phyloP scores from a whole-genome alignment of 2,113 vertebrate genomes.

The Saimiri boliviensis region DNA sequence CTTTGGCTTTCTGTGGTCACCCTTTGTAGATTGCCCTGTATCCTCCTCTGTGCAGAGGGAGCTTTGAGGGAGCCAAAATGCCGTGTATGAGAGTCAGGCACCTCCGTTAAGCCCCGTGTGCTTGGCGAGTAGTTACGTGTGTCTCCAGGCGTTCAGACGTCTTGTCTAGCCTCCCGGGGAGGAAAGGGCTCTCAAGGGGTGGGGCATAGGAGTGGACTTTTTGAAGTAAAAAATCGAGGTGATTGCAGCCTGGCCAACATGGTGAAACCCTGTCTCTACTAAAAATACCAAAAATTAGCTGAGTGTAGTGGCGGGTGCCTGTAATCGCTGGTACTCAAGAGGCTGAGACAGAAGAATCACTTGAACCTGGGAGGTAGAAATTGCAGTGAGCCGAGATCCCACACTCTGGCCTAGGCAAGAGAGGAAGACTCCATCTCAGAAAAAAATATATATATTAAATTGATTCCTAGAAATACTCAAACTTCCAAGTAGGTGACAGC shows the following conservation, averaged over 20 bases:
- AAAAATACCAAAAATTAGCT: too few relatives aligned
- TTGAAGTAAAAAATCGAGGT: background rate
- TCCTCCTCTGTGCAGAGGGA: background rate
- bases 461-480: background rate
- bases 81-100: background rate
- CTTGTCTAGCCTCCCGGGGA: background rate
- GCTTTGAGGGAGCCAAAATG: background rate
- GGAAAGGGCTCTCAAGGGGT: background rate
- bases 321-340: too few relatives aligned
- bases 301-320: fast-evolving
- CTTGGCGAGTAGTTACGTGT: background rate
- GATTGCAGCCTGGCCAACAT: background rate
- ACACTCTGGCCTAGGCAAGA: too few relatives aligned
- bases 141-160: background rate
- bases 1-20: background rate
- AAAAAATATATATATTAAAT: background rate
- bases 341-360: too few relatives aligned
- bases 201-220: background rate
- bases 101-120: background rate
- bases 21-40: too few relatives aligned
- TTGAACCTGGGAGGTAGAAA: too few relatives aligned
- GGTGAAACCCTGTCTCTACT: too few relatives aligned
- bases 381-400: too few relatives aligned
- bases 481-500: background rate
- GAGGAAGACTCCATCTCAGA: too few relatives aligned